Evolutionary conservation across 2,888 invertebrate genomes (phyloP), one percentile per base, ranked within the genome.

Genomic region (Endotricha flammealis): DNA sequence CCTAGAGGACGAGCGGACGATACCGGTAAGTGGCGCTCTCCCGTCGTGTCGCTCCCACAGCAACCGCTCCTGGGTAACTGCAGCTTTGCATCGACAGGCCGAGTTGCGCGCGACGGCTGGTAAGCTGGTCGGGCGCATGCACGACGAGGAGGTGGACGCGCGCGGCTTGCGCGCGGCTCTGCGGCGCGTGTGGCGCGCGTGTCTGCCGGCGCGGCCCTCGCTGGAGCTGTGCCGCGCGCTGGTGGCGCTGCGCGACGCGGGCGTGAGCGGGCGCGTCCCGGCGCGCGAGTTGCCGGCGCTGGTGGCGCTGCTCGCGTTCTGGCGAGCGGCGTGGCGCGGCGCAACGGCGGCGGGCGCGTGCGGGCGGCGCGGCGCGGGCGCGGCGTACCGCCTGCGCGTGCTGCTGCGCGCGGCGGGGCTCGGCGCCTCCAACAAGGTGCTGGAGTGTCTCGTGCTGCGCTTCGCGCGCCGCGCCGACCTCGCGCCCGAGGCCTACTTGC

Each of bases 341-440:
- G 37, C 36, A 50, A 39, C 36, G 46, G 29, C 56, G 36, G 32
- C 34, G 36, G 44, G 29, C 56, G 36, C 31, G 32, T 34, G 44
- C 42, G 40, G 43, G 43, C 28, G 36, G 34, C 12, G 17, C 17
- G 38, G 16, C 36, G 41, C 39, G 32, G 45, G 20, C 20, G 20
- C 51, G 41, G 47, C 67, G 36, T 91, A 91, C 70, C 85, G 90
- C 53, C 76, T 92, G 57, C 78, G 92, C 54, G 88, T 89, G 30
- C 79, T 92, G 56, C 81, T 92, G 42, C 90, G 91, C 90, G 91
- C 91, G 37, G 73, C 90, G 89, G 44, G 92, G 42, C 57, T 69
- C 22, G 90, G 50, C 71, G 92, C 44, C 88, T 91, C 91, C 91
- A 92, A 92, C 74, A 92, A 77, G 56, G 92, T 92, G 42, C 77